Evolutionary conservation across 2,797 vertebrate genomes (phyloP), one percentile per base, ranked within the genome.

Genomic region (Sebastolobus altivelis): DNA sequence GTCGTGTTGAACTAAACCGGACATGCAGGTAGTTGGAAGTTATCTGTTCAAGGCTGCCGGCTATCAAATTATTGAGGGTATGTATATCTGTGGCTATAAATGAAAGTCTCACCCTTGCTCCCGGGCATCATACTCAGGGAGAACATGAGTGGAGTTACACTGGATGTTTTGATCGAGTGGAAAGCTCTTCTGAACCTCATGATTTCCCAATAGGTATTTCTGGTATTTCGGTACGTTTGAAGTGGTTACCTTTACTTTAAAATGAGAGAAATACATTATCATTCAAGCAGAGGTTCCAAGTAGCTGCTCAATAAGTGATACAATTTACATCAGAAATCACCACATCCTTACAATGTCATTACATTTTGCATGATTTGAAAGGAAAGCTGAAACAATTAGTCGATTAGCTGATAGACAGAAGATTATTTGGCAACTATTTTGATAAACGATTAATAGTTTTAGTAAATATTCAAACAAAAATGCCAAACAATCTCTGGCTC

Each of bases 51-150:
- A 43, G 6, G 22, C 61, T 46, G 31, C 46, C 6, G 1, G 31
- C 38, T 55, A 10, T 22, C 31, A 27, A 38, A 68, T 35, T 18
- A 27, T 4, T 54, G 29, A 29, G 10, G 38, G 18, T 69, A 14
- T 13, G 35, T 40, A 10, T 61, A 40, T 5, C 46, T 61, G 29
- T 20, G 43, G 8, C 29, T 40, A 16, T 43, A 62, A 68, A 27
- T 37, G 0, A 71, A 59, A 33, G 52, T 25, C 31, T 37, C 55
- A 37, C 29, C 40, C 38, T 76, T 40, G 22, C n/a, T 82, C 72
- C 38, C 20, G 46, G 25, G 70, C 31, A 74, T 33, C 13, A 10
- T 9, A 27, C 20, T 58, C 33, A 37, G n/a, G 27, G 2, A 38
- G 27, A 66, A 65, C 52, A 35, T 13, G 14, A 22, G 25, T 59